Evolutionary conservation across 2,888 invertebrate species (phyloP).

Genomic region (Anaspis maculata): DNA sequence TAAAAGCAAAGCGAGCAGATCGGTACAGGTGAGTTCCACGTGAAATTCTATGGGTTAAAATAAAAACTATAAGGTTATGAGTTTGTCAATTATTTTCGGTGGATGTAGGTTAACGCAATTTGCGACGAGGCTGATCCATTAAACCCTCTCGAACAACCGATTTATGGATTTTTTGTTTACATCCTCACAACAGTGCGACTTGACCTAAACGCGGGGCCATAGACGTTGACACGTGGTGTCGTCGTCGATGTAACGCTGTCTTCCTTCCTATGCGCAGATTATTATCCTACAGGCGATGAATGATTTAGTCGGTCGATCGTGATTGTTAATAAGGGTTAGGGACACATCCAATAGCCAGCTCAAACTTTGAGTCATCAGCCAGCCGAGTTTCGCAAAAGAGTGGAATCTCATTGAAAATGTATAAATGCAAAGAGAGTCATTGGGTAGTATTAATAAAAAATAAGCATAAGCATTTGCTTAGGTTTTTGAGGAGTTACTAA

Average conservation of each 20-base stretch:
- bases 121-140: conserved; percentile 5
- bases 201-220: not conserved
- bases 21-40: too few species aligned
- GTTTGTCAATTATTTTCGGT: conserved; percentile 14
- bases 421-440: too few species aligned
- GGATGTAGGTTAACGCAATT: conserved; percentile 12
- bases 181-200: not conserved
- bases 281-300: conserved; percentile 11
- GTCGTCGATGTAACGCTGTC: too few species aligned
- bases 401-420: conserved; percentile 10
- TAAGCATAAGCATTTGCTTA: too few species aligned
- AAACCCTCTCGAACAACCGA: conserved; percentile 9
- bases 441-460: too few species aligned
- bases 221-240: conserved; percentile 8
- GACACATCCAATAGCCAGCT: conserved; percentile 3
- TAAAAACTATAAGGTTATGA: too few species aligned
- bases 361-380: conserved; percentile 11
- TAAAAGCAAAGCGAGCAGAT: too few species aligned
- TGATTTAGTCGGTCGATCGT: conserved; percentile 11
- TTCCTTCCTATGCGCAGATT: too few species aligned
- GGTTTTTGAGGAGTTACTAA: too few species aligned
- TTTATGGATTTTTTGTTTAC: conserved; percentile 16
- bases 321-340: conserved; percentile 7
- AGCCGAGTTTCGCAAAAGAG: conserved; percentile 7
- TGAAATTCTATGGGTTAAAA: too few species aligned